Conservation (phyloP, 92 coral and sea anemone species). For the Paragorgia papillata region DNA sequence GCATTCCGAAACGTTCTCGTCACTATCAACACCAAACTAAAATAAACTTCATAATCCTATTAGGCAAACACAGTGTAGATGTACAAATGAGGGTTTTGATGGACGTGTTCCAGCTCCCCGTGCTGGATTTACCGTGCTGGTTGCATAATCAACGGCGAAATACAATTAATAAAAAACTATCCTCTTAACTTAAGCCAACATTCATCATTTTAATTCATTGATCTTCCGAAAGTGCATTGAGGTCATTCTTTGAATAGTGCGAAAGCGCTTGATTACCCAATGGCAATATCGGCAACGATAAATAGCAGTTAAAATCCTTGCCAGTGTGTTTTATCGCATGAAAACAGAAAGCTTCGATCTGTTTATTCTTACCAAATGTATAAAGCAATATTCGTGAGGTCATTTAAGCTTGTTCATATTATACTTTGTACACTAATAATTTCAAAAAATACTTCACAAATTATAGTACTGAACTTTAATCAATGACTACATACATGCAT, state of each 20-base stretch:
- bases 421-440: no score
- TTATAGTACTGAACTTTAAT: no score
- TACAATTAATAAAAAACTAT: constrained; percentile 9
- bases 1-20: constrained; percentile 17
- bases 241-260: constrained; percentile 44
- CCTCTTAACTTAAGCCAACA: constrained; percentile 26
- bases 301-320: not conserved
- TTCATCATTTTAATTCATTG: constrained; percentile 38
- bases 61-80: constrained; percentile 19
- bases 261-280: constrained; percentile 34
- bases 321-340: not conserved
- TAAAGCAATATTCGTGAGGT: no score
- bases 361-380: no score
- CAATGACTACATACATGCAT: no score
- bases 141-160: not conserved
- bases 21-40: constrained; percentile 44
- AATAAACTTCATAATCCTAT: constrained; percentile 46
- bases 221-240: constrained; percentile 42
- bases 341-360: not conserved
- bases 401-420: no score
- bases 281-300: constrained; percentile 18
- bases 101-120: constrained; percentile 25
- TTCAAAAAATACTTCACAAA: no score
- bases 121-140: not conserved
- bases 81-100: constrained; percentile 26